phyloP scores from a whole-genome alignment of 2,113 vertebrate species.

The Chaetodon auriga region DNA sequence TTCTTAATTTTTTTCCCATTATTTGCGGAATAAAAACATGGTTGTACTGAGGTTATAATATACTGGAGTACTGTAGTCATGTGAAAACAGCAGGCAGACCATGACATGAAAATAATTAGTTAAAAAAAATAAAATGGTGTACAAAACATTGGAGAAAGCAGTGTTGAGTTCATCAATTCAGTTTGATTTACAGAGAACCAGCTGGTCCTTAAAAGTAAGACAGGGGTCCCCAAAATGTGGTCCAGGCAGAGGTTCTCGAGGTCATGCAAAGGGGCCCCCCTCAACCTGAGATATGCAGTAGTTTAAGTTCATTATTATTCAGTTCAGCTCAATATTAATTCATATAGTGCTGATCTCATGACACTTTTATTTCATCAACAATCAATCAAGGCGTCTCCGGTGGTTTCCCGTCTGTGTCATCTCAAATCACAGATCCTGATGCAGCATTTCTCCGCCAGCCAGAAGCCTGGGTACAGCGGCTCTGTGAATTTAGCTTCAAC shows the following conservation, averaged over 20 bases:
- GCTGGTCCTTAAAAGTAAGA: neutral
- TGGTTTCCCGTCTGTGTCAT: neutral
- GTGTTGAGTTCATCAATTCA: too few relatives aligned
- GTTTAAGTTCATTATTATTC: too few relatives aligned
- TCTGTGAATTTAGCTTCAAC: slow-evolving; percentile 60
- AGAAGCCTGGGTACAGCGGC: slow-evolving; percentile 75
- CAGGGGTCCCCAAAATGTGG: neutral
- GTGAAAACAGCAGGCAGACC: neutral
- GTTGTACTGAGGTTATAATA: neutral
- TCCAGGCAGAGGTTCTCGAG: neutral
- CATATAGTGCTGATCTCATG: too few relatives aligned
- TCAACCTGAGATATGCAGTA: too few relatives aligned
- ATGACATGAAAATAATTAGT: neutral
- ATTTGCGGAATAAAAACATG: slow-evolving; percentile 8
- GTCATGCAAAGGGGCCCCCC: neutral
- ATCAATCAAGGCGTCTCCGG: neutral
- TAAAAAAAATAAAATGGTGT: neutral
- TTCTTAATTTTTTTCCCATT: too few relatives aligned
- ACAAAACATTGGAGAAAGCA: neutral
- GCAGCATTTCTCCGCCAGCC: slow-evolving; percentile 64
- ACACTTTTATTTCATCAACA: neutral
- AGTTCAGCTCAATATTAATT: too few relatives aligned
- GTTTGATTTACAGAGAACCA: too few relatives aligned
- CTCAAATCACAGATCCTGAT: slow-evolving; percentile 71
- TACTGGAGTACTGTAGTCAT: too few relatives aligned